Evolutionary conservation across 2,888 invertebrate genomes (phyloP).

Genomic region (Digitonthophagus gazella): DNA sequence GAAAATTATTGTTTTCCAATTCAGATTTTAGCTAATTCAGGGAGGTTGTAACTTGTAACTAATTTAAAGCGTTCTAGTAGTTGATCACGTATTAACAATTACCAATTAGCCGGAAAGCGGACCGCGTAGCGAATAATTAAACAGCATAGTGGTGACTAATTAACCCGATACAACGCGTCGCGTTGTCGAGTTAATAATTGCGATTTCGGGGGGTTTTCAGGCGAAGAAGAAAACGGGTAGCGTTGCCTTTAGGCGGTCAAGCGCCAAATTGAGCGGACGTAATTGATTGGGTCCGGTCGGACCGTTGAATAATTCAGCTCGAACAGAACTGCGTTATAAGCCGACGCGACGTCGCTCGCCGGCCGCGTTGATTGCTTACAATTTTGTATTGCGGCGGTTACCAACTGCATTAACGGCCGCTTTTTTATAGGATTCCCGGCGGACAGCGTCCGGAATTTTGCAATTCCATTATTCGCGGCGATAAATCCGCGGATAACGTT

Average conservation of each 20-base stretch:
- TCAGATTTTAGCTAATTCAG: no score
- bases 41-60: no score
- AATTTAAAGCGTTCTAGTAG: background rate
- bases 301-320: background rate
- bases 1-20: no score
- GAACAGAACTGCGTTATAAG: background rate
- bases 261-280: background rate
- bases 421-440: background rate
- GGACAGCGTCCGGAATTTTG: background rate
- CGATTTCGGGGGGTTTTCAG: background rate
- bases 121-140: background rate
- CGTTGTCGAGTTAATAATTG: background rate
- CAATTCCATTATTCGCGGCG: background rate
- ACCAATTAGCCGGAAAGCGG: background rate
- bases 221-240: background rate
- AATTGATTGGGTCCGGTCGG: background rate
- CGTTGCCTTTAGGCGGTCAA: background rate
- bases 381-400: background rate
- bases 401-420: background rate
- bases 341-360: background rate
- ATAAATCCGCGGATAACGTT: background rate
- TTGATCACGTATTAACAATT: background rate
- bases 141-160: background rate
- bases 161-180: background rate
- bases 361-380: background rate